phyloP scores from a whole-genome alignment of 2,888 invertebrate species.

The Pasiphila rectangulata region DNA sequence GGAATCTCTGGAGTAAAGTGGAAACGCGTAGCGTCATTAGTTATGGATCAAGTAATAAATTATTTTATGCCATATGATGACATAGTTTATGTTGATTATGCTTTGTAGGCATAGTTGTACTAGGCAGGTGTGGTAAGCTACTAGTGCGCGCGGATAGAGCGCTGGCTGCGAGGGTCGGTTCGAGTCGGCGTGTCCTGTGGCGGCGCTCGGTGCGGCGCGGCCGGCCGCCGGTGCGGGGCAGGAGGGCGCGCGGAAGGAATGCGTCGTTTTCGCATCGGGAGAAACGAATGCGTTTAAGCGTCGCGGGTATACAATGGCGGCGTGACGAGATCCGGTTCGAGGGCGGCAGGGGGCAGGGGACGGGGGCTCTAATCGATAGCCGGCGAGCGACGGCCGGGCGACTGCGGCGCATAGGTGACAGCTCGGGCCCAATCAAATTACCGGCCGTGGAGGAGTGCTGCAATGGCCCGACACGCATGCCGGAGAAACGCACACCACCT shows the following conservation, averaged over 20 bases:
- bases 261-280: slow-evolving; percentile 82
- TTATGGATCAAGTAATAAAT: slow-evolving; percentile 30
- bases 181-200: slow-evolving; percentile 47
- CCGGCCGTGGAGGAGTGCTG: slow-evolving; percentile 72
- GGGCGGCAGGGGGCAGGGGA: slow-evolving; percentile 68
- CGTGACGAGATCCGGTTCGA: slow-evolving; percentile 81
- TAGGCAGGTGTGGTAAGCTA: not conserved
- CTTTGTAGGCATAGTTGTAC: not conserved
- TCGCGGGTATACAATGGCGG: slow-evolving; percentile 81
- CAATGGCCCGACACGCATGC: slow-evolving; percentile 68
- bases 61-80: slow-evolving; percentile 31
- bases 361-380: slow-evolving; percentile 79
- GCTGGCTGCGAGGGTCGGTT: slow-evolving; percentile 69
- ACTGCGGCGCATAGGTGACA: slow-evolving; percentile 81
- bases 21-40: slow-evolving; percentile 16
- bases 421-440: slow-evolving; percentile 80
- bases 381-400: slow-evolving; percentile 79
- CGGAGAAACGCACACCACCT: slow-evolving; percentile 54
- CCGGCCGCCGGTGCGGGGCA: slow-evolving; percentile 54
- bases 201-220: slow-evolving; percentile 55
- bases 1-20: slow-evolving; percentile 23
- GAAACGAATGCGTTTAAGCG: slow-evolving; percentile 82
- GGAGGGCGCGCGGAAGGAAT: slow-evolving; percentile 78
- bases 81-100: slow-evolving; percentile 34
- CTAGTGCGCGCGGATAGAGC: slow-evolving; percentile 39